phyloP scores from a whole-genome alignment of 2,113 vertebrate genomes.

The Rhizomys pruinosus region DNA sequence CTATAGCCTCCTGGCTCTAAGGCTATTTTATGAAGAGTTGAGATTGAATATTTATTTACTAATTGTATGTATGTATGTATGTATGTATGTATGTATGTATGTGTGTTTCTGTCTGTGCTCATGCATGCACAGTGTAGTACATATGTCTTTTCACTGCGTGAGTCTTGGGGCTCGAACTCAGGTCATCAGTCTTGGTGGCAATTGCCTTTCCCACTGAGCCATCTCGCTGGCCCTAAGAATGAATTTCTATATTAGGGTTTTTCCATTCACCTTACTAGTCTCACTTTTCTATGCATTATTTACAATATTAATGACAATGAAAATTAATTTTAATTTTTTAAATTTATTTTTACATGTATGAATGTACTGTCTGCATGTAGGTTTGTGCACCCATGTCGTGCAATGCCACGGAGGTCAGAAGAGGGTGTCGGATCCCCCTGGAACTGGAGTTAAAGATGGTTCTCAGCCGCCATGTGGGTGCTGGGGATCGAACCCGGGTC shows the following conservation, averaged over 20 bases:
- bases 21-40: not conserved
- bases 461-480: too few relatives aligned
- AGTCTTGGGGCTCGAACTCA: not conserved
- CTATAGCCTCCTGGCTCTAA: not conserved
- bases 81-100: too few relatives aligned
- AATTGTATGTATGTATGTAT: not conserved
- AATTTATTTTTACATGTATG: too few relatives aligned
- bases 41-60: not conserved
- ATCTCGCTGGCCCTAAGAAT: not conserved
- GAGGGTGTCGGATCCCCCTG: too few relatives aligned
- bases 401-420: too few relatives aligned
- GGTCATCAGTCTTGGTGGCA: not conserved
- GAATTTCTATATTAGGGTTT: not conserved
- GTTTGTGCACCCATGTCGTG: too few relatives aligned
- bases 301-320: not conserved
- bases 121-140: too few relatives aligned
- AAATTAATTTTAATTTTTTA: constrained; percentile 39
- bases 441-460: too few relatives aligned
- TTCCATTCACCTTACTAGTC: not conserved
- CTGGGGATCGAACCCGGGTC: too few relatives aligned
- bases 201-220: not conserved
- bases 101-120: too few relatives aligned
- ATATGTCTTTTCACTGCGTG: not conserved
- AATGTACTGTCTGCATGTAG: too few relatives aligned
- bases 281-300: constrained; percentile 29